Evolutionary conservation across 2,797 vertebrate species (phyloP), one percentile per base, ranked within the genome.

Genomic region (Ptychobarbus kaznakovi): DNA sequence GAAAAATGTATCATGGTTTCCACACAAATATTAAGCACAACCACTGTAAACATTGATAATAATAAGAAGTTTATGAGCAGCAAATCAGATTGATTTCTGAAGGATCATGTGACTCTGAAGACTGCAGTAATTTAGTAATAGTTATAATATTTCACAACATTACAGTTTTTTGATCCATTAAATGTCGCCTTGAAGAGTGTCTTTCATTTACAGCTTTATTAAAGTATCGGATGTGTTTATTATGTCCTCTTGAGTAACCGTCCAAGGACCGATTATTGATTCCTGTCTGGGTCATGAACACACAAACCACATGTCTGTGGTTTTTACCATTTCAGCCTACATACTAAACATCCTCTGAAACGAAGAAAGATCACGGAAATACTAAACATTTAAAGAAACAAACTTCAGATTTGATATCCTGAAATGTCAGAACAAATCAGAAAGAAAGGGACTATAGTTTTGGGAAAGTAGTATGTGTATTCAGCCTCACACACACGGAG

Each of bases 241-340:
- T 4, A 49, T 68, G 6, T 13, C 22, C 40, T 49, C 25, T 40
- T 65, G 4, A 81, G 13, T 40, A 61, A 13, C n/a, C 9, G 35
- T 28, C 58, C 38, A 79, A 42, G 61, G 63, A 78, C 3, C 84
- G 90, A 93, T 91, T 88, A 89, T 56, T 69, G 84, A 91, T 86
- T 80, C 65, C 81, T 81, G 72, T 86, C 84, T 79, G 84, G 84
- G 80, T 77, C 72, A 87, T 44, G 12, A 63, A 63, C 28, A 53
- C 65, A 65, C 56, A 87, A 72, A 80, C 40, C 58, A 80, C 49
- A 56, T 0, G 28, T 44, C 63, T 80, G 78, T 12, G 9, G 16
- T n/a, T 16, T 40, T 56, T n/a, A 28, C 8, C 22, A 28, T 61
- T 61, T 40, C 18, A 78, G n/a, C 13, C 75, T 42, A 61, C 75